A percentile compares a stretch with the other conserved stretches of the same genome.
phyloP scores from a whole-genome alignment of 2,888 invertebrate species.

The Galerucella calmariensis region DNA sequence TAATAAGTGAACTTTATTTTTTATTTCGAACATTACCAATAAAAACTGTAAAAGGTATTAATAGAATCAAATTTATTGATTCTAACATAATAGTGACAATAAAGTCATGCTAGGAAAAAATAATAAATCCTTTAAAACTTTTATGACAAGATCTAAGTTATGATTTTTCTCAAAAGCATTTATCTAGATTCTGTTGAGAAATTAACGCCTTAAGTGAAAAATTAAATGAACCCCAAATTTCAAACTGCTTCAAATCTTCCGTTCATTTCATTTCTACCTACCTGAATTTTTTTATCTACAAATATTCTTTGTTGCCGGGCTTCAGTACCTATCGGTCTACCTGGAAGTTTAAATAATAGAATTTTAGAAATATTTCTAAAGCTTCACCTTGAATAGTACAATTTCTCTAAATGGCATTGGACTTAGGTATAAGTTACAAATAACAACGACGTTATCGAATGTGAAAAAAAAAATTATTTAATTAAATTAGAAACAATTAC shows the following conservation, averaged over 20 bases:
- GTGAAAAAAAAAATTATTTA: background rate
- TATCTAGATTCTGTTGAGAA: background rate
- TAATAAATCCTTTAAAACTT: background rate
- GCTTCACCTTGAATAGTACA: slow-evolving; percentile 3
- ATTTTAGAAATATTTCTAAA: slow-evolving; percentile 14
- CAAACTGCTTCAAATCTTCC: background rate
- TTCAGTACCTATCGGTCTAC: slow-evolving; percentile 5
- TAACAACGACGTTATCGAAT: background rate
- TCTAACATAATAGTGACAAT: background rate
- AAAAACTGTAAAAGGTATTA: no score
- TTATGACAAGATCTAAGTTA: background rate
- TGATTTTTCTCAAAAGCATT: background rate
- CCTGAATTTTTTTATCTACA: slow-evolving; percentile 14
- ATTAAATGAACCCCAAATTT: background rate
- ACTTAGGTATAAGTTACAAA: slow-evolving; percentile 1
- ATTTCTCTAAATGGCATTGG: slow-evolving; percentile 14
- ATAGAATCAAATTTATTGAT: no score
- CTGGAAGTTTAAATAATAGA: slow-evolving; percentile 16
- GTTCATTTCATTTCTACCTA: slow-evolving; percentile 9
- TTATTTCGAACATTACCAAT: no score
- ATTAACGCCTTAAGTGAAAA: slow-evolving; percentile 1
- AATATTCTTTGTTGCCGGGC: background rate
- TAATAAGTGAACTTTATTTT: no score
- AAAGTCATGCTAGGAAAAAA: background rate
- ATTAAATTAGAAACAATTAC: background rate